Base-by-base conservation (phyloP, 2,797 vertebrate species). In the Pygocentrus nattereri region DNA sequence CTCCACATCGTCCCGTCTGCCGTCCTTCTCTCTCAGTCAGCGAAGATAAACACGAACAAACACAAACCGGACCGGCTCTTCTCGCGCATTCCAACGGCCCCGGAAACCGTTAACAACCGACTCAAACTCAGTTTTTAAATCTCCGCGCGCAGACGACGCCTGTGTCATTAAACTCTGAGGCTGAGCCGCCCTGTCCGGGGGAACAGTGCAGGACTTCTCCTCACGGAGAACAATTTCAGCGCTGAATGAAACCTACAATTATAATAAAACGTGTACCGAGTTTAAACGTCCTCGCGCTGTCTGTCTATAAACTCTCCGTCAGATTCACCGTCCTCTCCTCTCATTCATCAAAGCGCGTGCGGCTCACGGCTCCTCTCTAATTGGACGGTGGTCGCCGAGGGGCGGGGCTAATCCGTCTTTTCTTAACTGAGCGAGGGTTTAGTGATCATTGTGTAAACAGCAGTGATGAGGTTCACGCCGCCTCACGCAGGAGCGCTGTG, bases 381-480 rank as follows among this genome's bases (percentile, higher is more conserved):
- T 89, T 92, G 86, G 86, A 84, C 67, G 74, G 74, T 88, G 71
- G 78, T 77, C 86, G 59, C 85, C 83, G 21, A 79, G 82, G 88
- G 91, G 68, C 25, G 68, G 44, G 4, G 38, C 31, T 6, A 21
- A 19, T 23, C 2, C 10, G 25, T 19, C 62, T 30, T 2, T 3
- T 16, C 25, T 31, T 30, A 62, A 59, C n/a, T 23, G 23, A 25
- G 8, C 4, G 56, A 59, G 23, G 1, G 23, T 11, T 12, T 0
- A 25, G 56, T 59, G n/a, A 59, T 0, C 19, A 58, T 47, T 49
- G 47, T 5, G 47, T 38, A 38, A 8, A 38, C 38, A 38, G 38
- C 0, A 12, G 41, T 44, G 41, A 44, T 12, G 41, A 10, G 8
- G 10, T 10, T 1, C 41, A 44, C 41, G 10, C 41, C 44, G 11